Conservation (phyloP, 1,140 invertebrate genomes). For the Pseudomyrmex pallidus region DNA sequence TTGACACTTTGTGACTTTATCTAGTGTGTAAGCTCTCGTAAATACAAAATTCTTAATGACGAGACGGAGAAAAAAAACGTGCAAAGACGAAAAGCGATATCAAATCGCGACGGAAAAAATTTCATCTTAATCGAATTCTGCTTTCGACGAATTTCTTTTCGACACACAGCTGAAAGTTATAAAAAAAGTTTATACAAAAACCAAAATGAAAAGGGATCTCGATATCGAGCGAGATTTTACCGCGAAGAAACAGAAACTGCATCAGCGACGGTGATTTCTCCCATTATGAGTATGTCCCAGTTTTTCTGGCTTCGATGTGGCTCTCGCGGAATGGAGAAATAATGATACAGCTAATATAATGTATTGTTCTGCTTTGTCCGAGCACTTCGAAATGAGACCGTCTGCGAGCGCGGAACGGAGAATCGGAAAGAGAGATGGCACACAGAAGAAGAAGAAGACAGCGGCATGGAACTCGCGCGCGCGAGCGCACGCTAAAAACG, state of each 20-base stretch:
- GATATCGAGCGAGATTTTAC: slow-evolving; percentile 48
- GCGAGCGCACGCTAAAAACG: slow-evolving; percentile 64
- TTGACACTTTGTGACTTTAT: slow-evolving; percentile 13
- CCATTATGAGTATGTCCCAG: slow-evolving; percentile 78
- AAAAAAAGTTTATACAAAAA: slow-evolving; percentile 36
- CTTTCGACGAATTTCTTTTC: slow-evolving; percentile 26
- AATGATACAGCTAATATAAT: slow-evolving; percentile 82
- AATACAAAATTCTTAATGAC: background rate
- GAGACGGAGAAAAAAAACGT: background rate
- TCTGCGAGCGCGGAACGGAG: slow-evolving; percentile 62
- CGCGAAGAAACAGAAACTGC: slow-evolving; percentile 37
- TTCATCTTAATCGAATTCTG: slow-evolving; percentile 6
- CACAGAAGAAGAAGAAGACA: background rate
- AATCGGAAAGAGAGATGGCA: slow-evolving; percentile 30
- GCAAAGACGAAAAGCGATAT: background rate
- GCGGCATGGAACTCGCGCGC: slow-evolving; percentile 49
- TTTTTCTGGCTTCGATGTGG: slow-evolving; percentile 75
- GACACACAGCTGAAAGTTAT: slow-evolving; percentile 23
- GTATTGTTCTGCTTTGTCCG: slow-evolving; percentile 79
- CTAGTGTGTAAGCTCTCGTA: background rate
- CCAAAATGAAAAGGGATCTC: background rate
- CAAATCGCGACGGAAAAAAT: too few relatives aligned
- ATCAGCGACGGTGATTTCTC: slow-evolving; percentile 73
- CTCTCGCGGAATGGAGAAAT: slow-evolving; percentile 79
- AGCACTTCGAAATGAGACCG: slow-evolving; percentile 75